A percentile compares a stretch with the other conserved stretches of the same genome.
phyloP scores from a whole-genome alignment of 2,113 vertebrate genomes.

The Hipposideros armiger region DNA sequence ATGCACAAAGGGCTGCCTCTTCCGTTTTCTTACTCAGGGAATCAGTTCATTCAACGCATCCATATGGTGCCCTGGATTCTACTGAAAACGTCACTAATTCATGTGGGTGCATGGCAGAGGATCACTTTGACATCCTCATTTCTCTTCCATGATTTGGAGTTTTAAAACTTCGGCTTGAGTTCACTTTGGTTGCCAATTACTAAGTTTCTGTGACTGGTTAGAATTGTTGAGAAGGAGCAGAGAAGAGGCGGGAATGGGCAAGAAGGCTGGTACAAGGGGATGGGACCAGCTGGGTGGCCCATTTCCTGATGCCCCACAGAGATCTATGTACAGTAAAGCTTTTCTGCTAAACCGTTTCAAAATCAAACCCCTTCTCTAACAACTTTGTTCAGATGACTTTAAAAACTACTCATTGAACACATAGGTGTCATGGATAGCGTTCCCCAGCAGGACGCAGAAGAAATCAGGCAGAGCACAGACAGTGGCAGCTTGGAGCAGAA shows the following conservation, averaged over 20 bases:
- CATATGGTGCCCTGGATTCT: background rate
- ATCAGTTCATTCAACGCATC: background rate
- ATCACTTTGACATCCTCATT: background rate
- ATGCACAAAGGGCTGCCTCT: background rate
- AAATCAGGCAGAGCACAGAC: background rate
- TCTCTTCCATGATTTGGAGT: background rate
- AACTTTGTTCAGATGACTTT: background rate
- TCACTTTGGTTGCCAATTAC: background rate
- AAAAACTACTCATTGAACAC: background rate
- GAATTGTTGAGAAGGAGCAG: background rate
- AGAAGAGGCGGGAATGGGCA: background rate
- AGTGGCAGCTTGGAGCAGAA: accelerated
- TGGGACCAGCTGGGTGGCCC: accelerated
- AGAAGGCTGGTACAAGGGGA: background rate
- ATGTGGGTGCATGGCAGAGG: background rate
- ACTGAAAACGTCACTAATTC: background rate
- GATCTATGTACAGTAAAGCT: background rate
- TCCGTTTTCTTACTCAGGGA: background rate
- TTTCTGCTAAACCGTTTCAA: background rate
- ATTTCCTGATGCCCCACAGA: background rate
- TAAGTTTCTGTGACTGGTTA: background rate
- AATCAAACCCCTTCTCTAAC: background rate
- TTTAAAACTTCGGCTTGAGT: background rate
- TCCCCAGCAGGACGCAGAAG: background rate
- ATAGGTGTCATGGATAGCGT: accelerated